phyloP scores from a whole-genome alignment of 2,888 invertebrate species.

The Tetramorium bicarinatum region DNA sequence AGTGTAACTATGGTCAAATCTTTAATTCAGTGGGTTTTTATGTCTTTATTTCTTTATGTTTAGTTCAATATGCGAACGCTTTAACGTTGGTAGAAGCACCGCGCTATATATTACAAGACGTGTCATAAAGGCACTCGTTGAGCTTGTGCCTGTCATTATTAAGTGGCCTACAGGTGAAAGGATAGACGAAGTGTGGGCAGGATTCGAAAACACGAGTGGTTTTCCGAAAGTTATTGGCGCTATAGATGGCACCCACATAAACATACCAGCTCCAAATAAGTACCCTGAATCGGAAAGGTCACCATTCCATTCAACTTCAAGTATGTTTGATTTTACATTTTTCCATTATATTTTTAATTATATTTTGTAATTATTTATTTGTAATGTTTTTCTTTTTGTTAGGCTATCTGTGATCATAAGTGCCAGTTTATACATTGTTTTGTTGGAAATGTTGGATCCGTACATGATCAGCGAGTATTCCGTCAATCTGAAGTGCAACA shows the following conservation, averaged over 20 bases:
- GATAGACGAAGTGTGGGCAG: neutral
- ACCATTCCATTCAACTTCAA: neutral
- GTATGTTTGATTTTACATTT: neutral
- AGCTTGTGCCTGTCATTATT: neutral
- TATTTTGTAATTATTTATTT: neutral
- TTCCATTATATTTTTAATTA: neutral
- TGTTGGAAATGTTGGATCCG: neutral
- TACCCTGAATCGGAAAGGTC: neutral
- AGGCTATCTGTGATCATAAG: conserved; percentile 3
- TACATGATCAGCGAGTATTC: neutral
- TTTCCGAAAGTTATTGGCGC: neutral
- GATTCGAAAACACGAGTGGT: neutral
- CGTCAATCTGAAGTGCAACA: neutral
- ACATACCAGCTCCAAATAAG: neutral
- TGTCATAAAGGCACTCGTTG: neutral
- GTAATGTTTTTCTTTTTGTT: neutral
- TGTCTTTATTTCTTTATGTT: too few relatives aligned
- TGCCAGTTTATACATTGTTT: neutral
- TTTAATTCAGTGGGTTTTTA: too few relatives aligned
- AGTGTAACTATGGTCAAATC: too few relatives aligned
- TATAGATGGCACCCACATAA: neutral
- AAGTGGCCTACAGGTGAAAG: neutral
- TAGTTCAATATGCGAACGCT: neutral
- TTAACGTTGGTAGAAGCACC: neutral
- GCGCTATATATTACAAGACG: neutral